Percentiles rank a stretch among this genome's conserved stretches.
Conservation (phyloP, 2,113 vertebrate species). For the Microtus oregoni region DNA sequence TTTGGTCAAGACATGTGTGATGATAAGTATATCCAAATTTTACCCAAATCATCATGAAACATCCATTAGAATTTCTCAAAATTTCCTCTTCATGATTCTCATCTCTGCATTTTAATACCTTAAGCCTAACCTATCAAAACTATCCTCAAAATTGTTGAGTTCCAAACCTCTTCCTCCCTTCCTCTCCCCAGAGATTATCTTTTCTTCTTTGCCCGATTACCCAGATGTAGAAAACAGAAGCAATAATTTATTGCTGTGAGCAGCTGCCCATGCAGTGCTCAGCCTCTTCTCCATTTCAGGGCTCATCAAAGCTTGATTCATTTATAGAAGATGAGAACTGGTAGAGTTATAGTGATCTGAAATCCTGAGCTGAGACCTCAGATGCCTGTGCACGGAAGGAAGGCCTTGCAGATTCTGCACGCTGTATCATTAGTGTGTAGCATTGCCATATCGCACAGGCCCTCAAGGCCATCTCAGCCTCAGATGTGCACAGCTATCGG, state of each 20-base stretch:
- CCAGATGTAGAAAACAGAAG: background rate
- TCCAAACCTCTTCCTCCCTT: background rate
- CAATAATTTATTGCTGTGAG: background rate
- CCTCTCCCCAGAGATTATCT: background rate
- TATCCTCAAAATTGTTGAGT: background rate
- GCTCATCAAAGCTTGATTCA: constrained; percentile 29
- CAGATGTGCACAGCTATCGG: background rate
- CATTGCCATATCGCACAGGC: background rate
- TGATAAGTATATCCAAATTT: background rate
- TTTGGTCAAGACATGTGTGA: background rate
- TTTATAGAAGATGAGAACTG: background rate
- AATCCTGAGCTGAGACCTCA: background rate
- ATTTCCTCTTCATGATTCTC: background rate
- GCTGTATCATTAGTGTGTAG: background rate
- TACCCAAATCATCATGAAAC: background rate
- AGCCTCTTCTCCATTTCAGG: background rate
- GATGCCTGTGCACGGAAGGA: background rate
- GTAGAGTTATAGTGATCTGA: background rate
- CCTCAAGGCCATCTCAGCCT: background rate
- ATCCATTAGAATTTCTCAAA: background rate
- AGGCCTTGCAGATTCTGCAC: background rate
- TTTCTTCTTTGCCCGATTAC: background rate
- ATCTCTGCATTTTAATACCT: constrained; percentile 23
- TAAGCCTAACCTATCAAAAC: background rate
- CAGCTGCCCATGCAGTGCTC: background rate